Conservation (phyloP, 53 echinoderm and acorn worm species). For the Glandiceps talaboti region DNA sequence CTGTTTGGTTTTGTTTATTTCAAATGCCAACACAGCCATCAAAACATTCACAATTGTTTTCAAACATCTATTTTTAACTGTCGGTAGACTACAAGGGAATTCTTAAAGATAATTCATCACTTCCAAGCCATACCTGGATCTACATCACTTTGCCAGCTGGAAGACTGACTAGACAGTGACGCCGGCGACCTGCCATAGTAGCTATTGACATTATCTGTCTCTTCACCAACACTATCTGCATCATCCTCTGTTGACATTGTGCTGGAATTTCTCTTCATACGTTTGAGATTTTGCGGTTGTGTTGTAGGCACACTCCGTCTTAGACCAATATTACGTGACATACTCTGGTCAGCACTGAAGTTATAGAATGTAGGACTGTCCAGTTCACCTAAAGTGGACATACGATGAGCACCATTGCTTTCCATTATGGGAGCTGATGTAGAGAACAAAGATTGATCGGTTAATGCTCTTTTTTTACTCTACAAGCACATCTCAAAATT, state of each 20-base stretch:
- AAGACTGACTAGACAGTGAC: conserved; percentile 85
- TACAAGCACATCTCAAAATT: too few species aligned
- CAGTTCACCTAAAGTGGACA: conserved; percentile 42
- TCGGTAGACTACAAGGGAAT: too few species aligned
- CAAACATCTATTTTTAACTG: too few species aligned
- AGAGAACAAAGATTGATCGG: too few species aligned
- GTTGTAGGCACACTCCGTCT: conserved; percentile 31
- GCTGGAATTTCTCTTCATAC: conserved; percentile 92
- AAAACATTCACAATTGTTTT: too few species aligned
- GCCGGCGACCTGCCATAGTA: conserved; percentile 84
- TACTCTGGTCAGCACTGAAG: conserved; percentile 44
- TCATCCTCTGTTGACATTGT: conserved; percentile 85
- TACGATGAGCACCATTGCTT: not conserved
- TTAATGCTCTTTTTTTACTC: too few species aligned
- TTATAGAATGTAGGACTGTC: conserved; percentile 68
- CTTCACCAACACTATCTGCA: conserved; percentile 87
- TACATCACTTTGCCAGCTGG: conserved; percentile 92
- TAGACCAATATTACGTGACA: conserved; percentile 12
- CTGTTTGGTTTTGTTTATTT: too few species aligned
- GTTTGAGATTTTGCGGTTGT: conserved; percentile 53
- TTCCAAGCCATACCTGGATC: conserved; percentile 77
- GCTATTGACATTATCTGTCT: conserved; percentile 55
- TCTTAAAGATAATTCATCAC: too few species aligned
- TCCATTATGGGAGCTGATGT: not conserved
- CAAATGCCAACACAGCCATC: too few species aligned